phyloP scores from a whole-genome alignment of 2,797 vertebrate species.

The Takifugu rubripes region DNA sequence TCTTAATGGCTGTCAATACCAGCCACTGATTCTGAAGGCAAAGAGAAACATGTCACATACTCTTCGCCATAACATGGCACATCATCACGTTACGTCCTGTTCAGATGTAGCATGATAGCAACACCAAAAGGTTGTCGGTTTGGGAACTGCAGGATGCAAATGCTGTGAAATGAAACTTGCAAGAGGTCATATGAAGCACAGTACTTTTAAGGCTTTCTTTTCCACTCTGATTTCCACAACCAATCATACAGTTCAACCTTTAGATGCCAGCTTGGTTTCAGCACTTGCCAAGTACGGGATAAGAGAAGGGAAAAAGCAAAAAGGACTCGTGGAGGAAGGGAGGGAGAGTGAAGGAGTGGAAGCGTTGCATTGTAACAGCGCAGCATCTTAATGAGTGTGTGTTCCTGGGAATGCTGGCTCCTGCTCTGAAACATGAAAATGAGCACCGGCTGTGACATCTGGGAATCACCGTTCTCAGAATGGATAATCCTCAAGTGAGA shows the following conservation, averaged over 20 bases:
- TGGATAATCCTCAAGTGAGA: slow-evolving; percentile 60
- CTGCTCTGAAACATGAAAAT: slow-evolving; percentile 57
- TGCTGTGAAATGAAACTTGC: no score
- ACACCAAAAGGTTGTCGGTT: no score
- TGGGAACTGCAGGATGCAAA: slow-evolving; percentile 15
- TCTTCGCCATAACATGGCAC: no score
- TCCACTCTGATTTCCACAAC: not conserved
- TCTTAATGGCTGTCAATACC: no score
- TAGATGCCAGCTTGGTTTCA: slow-evolving; percentile 1
- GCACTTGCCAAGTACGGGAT: slow-evolving; percentile 4
- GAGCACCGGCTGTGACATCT: slow-evolving; percentile 55
- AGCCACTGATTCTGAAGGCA: no score
- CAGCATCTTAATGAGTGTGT: slow-evolving; percentile 54
- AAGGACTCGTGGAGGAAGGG: slow-evolving; percentile 9
- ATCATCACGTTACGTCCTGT: no score
- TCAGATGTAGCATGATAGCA: no score
- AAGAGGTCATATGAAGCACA: no score
- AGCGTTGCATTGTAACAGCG: slow-evolving; percentile 32
- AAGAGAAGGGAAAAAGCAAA: slow-evolving; percentile 10
- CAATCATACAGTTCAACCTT: slow-evolving; percentile 29
- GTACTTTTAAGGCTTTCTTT: no score
- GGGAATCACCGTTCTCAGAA: slow-evolving; percentile 57
- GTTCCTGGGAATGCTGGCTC: slow-evolving; percentile 41
- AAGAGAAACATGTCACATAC: no score
- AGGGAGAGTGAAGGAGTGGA: slow-evolving; percentile 19